Percentiles rank a stretch among this genome's conserved stretches.
Conservation (phyloP, 2,113 vertebrate species). For the Aegithalos caudatus region DNA sequence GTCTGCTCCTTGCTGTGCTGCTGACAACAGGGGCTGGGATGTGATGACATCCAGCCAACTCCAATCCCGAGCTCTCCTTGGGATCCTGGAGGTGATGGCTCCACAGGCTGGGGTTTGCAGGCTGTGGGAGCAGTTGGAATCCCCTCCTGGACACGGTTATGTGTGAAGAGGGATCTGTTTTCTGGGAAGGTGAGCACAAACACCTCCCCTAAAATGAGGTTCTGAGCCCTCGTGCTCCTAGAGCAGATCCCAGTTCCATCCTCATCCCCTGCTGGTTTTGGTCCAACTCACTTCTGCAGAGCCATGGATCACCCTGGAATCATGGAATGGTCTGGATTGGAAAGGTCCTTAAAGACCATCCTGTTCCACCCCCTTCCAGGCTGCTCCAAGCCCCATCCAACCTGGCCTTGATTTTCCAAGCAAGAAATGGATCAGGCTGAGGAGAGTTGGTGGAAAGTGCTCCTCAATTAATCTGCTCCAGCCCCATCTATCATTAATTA, state of each 20-base stretch:
- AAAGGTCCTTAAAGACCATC: not conserved
- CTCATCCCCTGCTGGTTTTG: not conserved
- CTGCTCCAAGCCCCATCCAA: not conserved
- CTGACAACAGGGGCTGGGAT: not conserved
- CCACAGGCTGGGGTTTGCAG: not conserved
- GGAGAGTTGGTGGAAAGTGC: not conserved
- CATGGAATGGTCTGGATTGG: not conserved
- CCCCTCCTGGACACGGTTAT: fast-evolving
- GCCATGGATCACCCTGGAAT: not conserved
- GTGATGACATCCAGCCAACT: not conserved
- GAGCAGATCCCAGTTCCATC: not conserved
- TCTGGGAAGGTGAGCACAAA: not conserved
- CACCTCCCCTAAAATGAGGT: not conserved
- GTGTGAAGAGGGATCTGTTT: not conserved
- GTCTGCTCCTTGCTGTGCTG: not conserved
- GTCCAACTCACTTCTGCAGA: not conserved
- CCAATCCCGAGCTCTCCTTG: not conserved
- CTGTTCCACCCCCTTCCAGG: not conserved
- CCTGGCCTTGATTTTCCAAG: not conserved
- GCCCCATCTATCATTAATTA: slow-evolving; percentile 22
- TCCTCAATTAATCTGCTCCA: slow-evolving; percentile 2
- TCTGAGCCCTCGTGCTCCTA: fast-evolving
- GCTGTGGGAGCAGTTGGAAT: not conserved
- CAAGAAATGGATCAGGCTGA: not conserved
- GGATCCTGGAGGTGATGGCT: not conserved